A percentile compares a stretch with the other conserved stretches of the same genome.
Conservation (phyloP, 2,888 invertebrate genomes). For the Leptodirus hochenwartii region DNA sequence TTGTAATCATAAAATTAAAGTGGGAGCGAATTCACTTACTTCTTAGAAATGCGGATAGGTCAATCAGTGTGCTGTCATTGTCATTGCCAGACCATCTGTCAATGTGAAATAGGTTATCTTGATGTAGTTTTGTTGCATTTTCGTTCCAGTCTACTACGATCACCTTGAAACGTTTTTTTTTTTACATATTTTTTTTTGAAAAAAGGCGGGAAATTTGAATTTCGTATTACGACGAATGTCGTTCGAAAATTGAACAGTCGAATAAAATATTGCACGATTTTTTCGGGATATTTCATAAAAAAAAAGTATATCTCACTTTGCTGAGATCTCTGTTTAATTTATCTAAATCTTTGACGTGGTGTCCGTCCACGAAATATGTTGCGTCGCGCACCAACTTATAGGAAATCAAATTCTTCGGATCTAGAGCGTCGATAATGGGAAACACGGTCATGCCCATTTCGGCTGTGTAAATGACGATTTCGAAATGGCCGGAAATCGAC, state of each 20-base stretch:
- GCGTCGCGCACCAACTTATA: slow-evolving; percentile 88
- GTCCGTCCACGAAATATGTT: slow-evolving; percentile 85
- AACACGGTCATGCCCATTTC: slow-evolving; percentile 92
- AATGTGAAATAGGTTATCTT: slow-evolving; percentile 71
- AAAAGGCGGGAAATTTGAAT: not conserved
- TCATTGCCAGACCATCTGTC: slow-evolving; percentile 88
- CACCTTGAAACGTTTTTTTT: slow-evolving; percentile 37
- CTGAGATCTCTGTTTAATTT: slow-evolving; percentile 67
- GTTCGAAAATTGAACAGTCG: too few species aligned
- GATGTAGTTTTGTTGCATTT: slow-evolving; percentile 70
- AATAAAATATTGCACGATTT: too few species aligned
- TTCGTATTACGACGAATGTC: slow-evolving; percentile 2
- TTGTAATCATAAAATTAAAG: not conserved
- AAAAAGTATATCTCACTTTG: too few species aligned
- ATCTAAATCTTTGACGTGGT: slow-evolving; percentile 82
- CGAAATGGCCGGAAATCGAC: slow-evolving; percentile 45
- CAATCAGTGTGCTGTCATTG: slow-evolving; percentile 72
- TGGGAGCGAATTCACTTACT: slow-evolving; percentile 14
- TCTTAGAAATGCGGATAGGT: slow-evolving; percentile 51
- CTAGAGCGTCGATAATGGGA: slow-evolving; percentile 82
- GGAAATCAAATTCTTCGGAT: slow-evolving; percentile 75
- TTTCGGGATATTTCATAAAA: too few species aligned
- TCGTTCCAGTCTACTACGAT: slow-evolving; percentile 92
- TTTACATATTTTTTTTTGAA: not conserved
- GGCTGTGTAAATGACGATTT: slow-evolving; percentile 89